A percentile compares a stretch with the other conserved stretches of the same genome.
These are phyloP conservation scores for Rhynchonycteris naso DNA, from an alignment of 2,797 vertebrate genomes.

Conservation along the genomic window DNA sequence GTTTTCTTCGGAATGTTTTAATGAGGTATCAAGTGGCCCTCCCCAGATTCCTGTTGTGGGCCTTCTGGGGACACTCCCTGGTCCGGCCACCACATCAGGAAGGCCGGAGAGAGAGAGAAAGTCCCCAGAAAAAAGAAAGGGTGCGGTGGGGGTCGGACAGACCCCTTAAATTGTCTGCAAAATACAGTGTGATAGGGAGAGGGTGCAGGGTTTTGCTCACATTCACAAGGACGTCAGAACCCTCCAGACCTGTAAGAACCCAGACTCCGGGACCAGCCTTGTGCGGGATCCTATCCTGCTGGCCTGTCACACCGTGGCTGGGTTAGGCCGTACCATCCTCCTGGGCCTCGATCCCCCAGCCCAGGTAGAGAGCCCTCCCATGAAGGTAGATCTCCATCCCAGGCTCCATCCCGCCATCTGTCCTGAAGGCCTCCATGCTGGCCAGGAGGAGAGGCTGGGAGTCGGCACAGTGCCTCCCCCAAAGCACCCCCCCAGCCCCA, in stretches of 20 bases:
- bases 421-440: conserved; percentile 58
- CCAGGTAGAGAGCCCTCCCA: conserved; percentile 18
- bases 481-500: conserved; percentile 50
- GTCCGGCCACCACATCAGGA: conserved; percentile 58
- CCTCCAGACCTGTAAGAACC: not conserved
- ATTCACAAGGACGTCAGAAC: not conserved
- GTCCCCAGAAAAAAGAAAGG: conserved; percentile 47
- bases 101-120: conserved; percentile 20
- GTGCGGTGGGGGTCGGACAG: not conserved
- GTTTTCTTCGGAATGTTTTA: conserved; percentile 81
- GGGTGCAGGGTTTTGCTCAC: not conserved
- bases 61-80: conserved; percentile 79
- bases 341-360: not conserved
- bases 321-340: not conserved
- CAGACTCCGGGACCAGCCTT: not conserved
- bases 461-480: conserved; percentile 63
- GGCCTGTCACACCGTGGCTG: not conserved
- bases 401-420: conserved; percentile 55
- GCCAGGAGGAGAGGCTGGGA: conserved; percentile 46
- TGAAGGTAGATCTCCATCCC: conserved; percentile 54
- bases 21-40: conserved; percentile 76
- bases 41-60: conserved; percentile 78
- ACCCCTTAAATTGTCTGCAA: not conserved
- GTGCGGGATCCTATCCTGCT: not conserved
- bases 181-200: not conserved